Evolutionary conservation across 2,888 invertebrate genomes (phyloP), one percentile per base, ranked within the genome.

Genomic region (Drosophila nr. medialis): DNA sequence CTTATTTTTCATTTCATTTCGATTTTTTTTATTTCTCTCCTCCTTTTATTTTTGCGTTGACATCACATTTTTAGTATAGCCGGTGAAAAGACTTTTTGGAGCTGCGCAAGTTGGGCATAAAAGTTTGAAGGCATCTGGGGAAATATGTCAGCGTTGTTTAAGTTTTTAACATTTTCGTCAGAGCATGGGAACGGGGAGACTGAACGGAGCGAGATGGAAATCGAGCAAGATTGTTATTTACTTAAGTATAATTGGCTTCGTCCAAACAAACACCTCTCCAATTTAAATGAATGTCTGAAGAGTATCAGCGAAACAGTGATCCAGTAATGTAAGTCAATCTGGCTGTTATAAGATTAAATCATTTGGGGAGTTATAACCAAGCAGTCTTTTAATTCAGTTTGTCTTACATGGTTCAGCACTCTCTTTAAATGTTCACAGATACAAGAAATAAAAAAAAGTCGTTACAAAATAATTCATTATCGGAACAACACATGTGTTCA

Each of bases 101-200:
- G 32, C 62, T 67, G 81, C 77, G 69, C 56, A 77, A 80, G 68
- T 80, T 80, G 72, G 73, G 82, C 73, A 79, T 53, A 73, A 89
- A 84, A 84, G 87, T 84, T 84, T 89, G 84, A 86, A 84, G 89
- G 84, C 84, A 84, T 84, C 89, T 89, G 84, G 84, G 84, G 84
- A 84, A 84, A 84, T 84, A 84, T 84, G 84, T 84, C 84, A 84
- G 89, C 89, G 89, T 76, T 86, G 86, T 89, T 84, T 84, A 84
- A 84, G 89, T 84, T 84, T 89, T 89, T 83, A 86, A 81, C 86
- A 84, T 89, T 89, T 86, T 83, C 69, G 60, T 53, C 56, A 77
- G 68, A 65, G 77, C 77, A 49, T 80, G 81, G 72, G 77, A 77
- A 72, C 80, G 66, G 38, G 51, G 32, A 29, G 29, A n/a, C 55